These are phyloP conservation scores for Pan paniscus DNA, from an alignment of 2,113 vertebrate species.

Conservation along the genomic window DNA sequence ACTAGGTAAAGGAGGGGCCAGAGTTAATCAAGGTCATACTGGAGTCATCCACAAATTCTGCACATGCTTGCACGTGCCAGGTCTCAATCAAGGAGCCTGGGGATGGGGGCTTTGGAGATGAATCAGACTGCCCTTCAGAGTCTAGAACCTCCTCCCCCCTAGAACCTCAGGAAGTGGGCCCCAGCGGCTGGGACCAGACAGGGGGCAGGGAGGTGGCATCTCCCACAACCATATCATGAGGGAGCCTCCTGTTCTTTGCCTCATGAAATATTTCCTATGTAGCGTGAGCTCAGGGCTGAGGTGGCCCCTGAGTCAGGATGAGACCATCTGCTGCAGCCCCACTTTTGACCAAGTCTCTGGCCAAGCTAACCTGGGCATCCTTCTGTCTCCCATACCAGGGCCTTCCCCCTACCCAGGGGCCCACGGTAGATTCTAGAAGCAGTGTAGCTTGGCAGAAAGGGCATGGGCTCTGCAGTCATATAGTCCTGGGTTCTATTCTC, in stretches of 20 bases:
- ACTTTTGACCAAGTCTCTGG: background rate
- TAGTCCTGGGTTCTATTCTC: background rate
- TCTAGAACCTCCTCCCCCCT: background rate
- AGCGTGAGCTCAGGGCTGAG: background rate
- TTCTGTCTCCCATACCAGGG: background rate
- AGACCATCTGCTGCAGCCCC: background rate
- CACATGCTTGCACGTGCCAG: background rate
- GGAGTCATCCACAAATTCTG: background rate
- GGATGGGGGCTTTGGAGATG: background rate
- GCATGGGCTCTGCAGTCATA: background rate
- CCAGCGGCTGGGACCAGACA: background rate
- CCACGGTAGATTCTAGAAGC: background rate
- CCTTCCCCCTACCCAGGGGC: background rate
- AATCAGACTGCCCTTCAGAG: slow-evolving; percentile 10
- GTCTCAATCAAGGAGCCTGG: background rate
- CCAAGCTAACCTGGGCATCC: background rate
- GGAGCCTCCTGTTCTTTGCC: background rate
- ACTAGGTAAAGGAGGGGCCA: background rate
- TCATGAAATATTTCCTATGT: background rate
- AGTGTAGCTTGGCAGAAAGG: background rate
- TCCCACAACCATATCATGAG: background rate
- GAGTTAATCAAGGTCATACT: background rate
- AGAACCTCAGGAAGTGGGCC: background rate
- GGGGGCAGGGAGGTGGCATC: background rate
- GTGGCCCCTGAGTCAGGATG: background rate